Conservation (phyloP, 1,140 invertebrate genomes). For the Trachymyrmex septentrionalis region DNA sequence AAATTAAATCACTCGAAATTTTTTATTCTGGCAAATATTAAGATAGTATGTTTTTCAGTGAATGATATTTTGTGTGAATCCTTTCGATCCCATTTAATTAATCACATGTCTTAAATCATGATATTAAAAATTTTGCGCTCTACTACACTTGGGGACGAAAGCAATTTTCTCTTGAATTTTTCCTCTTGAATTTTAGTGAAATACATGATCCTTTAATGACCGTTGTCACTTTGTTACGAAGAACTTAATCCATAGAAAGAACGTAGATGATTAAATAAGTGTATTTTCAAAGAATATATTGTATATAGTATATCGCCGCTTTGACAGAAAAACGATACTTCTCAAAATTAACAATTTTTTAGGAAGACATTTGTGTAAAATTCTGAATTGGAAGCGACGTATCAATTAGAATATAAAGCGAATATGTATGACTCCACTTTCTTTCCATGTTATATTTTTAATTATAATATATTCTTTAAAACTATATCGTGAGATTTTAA, state of each 20-base stretch:
- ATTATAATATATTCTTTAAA: no score
- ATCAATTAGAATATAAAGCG: no score
- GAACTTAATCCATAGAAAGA: neutral
- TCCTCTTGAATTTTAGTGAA: neutral
- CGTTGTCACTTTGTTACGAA: neutral
- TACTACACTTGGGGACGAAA: constrained; percentile 54
- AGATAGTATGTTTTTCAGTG: constrained; percentile 32
- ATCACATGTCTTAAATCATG: constrained; percentile 80
- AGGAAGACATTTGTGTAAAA: no score
- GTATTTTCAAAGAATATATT: neutral
- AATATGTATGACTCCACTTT: no score
- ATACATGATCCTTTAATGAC: constrained; percentile 3
- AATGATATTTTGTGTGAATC: constrained; percentile 70
- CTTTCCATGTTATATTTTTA: no score
- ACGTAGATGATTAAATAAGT: neutral
- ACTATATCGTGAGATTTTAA: no score
- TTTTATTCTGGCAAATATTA: neutral
- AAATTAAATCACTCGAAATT: constrained; percentile 20
- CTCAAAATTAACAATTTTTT: no score
- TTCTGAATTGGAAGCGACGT: no score
- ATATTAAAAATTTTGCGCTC: constrained; percentile 81
- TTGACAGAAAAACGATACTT: no score
- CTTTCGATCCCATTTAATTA: constrained; percentile 82
- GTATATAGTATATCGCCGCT: neutral
- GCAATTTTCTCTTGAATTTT: constrained; percentile 48